Conservation (phyloP, 2,797 vertebrate genomes). For the Salmo trutta region DNA sequence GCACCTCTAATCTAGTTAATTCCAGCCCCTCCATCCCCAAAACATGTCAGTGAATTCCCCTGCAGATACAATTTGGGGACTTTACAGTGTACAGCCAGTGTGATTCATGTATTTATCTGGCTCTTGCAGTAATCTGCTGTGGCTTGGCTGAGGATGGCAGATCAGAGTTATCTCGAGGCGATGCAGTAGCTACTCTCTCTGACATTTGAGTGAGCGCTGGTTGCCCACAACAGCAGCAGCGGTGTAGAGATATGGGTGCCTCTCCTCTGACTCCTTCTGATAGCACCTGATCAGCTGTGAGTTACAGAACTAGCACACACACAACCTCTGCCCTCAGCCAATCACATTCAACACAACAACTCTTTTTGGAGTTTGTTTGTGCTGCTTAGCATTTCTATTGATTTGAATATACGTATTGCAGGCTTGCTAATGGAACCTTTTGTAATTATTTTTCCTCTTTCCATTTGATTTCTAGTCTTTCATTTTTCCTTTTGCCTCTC, state of each 20-base stretch:
- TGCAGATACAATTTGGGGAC: constrained; percentile 34
- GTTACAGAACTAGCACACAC: not conserved
- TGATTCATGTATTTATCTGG: constrained; percentile 17
- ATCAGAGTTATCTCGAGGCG: not conserved
- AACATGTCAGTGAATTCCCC: constrained; percentile 17
- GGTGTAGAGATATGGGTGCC: constrained; percentile 43
- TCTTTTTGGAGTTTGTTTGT: not conserved
- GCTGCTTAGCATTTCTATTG: not conserved
- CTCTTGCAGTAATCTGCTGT: constrained; percentile 21
- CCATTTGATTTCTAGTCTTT: constrained; percentile 66
- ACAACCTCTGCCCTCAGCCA: constrained; percentile 1
- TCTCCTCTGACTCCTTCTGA: constrained; percentile 41
- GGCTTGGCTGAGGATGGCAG: constrained; percentile 4
- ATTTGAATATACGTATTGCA: constrained; percentile 53
- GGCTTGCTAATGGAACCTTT: constrained; percentile 63
- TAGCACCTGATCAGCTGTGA: not conserved
- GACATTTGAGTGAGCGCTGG: not conserved
- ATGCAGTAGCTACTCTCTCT: not conserved
- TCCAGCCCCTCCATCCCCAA: constrained; percentile 48
- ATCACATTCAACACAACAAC: not conserved
- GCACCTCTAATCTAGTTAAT: constrained; percentile 60
- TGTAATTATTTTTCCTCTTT: constrained; percentile 61
- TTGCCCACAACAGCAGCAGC: constrained; percentile 37
- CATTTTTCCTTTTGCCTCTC: constrained; percentile 55
- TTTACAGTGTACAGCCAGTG: constrained; percentile 46